Evolutionary conservation across 2,888 invertebrate genomes (phyloP).

Genomic region (Nineta flava): DNA sequence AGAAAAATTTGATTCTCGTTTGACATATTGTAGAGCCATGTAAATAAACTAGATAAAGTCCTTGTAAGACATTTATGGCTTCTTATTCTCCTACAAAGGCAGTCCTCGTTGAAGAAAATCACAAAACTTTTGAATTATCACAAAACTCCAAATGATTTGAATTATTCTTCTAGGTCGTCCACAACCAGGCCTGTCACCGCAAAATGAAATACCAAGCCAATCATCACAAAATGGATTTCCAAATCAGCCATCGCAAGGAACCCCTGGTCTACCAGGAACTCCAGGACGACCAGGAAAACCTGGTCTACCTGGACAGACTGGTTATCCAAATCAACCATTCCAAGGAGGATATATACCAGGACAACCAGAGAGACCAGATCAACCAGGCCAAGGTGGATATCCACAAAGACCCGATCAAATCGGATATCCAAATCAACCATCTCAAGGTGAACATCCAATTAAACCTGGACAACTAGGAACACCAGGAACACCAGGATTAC

Average conservation of each 20-base stretch:
- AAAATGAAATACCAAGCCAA: conserved; percentile 12
- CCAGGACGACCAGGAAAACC: conserved; percentile 4
- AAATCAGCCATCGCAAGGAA: conserved; percentile 16
- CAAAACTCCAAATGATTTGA: neutral
- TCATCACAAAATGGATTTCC: neutral
- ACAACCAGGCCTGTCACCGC: neutral
- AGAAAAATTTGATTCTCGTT: no score
- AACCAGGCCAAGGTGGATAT: conserved; percentile 9
- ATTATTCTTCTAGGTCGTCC: conserved; percentile 7
- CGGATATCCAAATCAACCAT: no score
- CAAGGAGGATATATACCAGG: no score
- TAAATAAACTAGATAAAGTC: no score
- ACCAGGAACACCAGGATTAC: conserved; percentile 7
- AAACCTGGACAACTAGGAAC: neutral
- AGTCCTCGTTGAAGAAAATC: neutral
- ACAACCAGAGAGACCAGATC: conserved; percentile 6
- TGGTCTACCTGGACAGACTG: conserved; percentile 12
- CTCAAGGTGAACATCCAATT: neutral
- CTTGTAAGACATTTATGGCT: no score
- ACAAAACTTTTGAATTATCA: neutral
- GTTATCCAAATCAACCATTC: no score
- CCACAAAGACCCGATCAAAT: conserved; percentile 10
- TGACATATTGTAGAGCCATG: no score
- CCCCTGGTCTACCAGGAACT: conserved; percentile 19
- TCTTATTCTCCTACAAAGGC: no score